phyloP scores from a whole-genome alignment of 2,797 vertebrate genomes.

The Macrochelys suwanniensis region DNA sequence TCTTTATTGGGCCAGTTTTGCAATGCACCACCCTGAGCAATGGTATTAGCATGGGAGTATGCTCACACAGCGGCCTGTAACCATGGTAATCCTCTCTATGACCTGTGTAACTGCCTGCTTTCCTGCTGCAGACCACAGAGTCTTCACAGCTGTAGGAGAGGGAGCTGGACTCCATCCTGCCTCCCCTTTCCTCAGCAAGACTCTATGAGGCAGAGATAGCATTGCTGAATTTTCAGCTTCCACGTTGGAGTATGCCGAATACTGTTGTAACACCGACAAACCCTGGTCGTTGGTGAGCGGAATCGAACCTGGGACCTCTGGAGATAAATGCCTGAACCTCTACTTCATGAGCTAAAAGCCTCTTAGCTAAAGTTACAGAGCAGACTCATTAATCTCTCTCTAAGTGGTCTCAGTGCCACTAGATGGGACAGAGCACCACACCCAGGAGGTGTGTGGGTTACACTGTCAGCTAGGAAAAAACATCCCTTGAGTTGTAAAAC shows the following conservation, averaged over 20 bases:
- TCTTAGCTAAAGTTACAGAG: no score
- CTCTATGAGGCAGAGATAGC: neutral
- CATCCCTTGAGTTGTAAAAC: neutral
- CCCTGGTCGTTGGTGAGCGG: no score
- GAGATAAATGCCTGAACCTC: no score
- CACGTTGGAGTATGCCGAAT: neutral
- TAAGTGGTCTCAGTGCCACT: no score
- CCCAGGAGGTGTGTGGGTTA: no score
- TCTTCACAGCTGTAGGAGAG: accelerated
- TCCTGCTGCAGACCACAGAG: accelerated
- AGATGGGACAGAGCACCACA: no score
- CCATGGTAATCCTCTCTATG: neutral
- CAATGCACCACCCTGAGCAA: neutral
- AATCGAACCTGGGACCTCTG: no score
- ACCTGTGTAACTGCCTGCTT: neutral
- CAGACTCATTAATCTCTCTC: no score
- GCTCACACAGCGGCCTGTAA: neutral
- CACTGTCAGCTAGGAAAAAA: neutral
- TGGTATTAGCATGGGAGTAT: neutral
- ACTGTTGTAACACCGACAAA: no score
- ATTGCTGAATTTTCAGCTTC: neutral
- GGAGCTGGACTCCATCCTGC: neutral
- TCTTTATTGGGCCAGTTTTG: neutral
- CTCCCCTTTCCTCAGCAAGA: neutral
- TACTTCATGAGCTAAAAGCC: no score